Evolutionary conservation across 2,113 vertebrate genomes (phyloP).

Genomic region (Cyanoderma ruficeps): DNA sequence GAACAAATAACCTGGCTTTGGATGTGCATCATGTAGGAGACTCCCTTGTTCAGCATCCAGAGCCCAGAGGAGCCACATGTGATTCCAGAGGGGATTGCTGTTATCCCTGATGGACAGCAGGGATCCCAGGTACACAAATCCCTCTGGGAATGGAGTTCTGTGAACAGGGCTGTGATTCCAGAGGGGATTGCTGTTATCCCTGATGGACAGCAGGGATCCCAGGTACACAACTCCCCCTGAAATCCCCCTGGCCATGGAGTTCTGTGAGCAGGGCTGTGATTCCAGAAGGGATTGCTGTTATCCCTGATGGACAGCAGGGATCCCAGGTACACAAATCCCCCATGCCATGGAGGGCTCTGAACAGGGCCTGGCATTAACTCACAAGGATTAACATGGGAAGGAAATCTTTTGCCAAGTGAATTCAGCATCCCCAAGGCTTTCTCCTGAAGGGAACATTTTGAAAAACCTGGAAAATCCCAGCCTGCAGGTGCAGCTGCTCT

Average conservation of each 20-base stretch:
- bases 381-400: neutral
- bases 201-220: neutral
- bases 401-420: neutral
- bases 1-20: neutral
- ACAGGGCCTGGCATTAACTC: neutral
- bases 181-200: neutral
- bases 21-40: neutral
- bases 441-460: neutral
- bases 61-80: neutral
- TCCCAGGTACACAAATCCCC: neutral
- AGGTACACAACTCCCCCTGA: no score
- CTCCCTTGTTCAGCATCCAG: fast-evolving
- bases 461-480: neutral
- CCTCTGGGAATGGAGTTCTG: neutral
- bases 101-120: neutral
- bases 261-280: no score
- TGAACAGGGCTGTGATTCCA: neutral
- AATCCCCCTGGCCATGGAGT: no score
- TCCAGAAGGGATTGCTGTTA: neutral
- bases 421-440: neutral
- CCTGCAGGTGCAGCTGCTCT: neutral
- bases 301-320: neutral
- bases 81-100: neutral
- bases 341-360: neutral
- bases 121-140: neutral